Conservation (phyloP, 2,888 invertebrate species). For the Plebejus melissa region DNA sequence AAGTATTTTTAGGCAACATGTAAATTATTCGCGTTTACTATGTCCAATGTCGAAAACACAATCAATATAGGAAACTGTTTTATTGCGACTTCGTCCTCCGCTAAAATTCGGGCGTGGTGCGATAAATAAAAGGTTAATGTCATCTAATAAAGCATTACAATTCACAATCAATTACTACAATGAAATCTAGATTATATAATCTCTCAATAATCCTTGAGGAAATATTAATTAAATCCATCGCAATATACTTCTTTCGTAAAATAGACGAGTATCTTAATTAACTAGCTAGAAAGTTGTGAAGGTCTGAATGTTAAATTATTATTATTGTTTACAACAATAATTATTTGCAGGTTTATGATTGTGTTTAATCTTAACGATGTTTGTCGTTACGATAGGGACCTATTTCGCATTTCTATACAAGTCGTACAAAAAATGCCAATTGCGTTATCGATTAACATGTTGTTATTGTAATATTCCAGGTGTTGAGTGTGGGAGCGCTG, state of each 20-base stretch:
- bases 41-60: constrained; percentile 7
- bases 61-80: constrained; percentile 1
- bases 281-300: neutral
- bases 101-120: neutral
- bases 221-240: neutral
- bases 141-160: neutral
- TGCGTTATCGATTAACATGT: neutral
- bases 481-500: constrained; percentile 64
- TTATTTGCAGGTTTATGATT: no score
- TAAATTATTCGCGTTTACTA: no score
- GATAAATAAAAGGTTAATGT: constrained; percentile 2
- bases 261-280: neutral
- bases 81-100: neutral
- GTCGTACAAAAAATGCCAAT: no score
- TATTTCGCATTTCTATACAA: no score
- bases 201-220: neutral
- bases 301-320: neutral
- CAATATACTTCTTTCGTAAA: neutral
- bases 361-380: no score
- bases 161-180: neutral
- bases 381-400: no score
- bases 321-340: neutral
- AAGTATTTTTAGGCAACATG: no score
- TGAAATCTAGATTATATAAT: neutral
- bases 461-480: constrained; percentile 49